These are phyloP conservation scores for Typhlichthys subterraneus DNA, from an alignment of 2,797 vertebrate species.

Conservation along the genomic window DNA sequence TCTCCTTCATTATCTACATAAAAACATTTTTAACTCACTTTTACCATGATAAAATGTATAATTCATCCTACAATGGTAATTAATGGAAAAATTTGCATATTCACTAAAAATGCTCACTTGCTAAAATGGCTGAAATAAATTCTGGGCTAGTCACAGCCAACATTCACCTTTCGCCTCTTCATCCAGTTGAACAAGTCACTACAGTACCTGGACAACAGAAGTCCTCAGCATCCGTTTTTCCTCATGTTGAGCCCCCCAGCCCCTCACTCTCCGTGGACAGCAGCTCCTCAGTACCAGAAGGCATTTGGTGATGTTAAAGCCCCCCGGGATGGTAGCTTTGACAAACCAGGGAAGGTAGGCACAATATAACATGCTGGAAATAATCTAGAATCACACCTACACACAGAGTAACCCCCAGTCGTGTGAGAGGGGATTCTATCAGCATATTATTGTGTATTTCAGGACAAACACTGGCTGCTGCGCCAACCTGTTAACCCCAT, in stretches of 20 bases:
- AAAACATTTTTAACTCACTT: too few species aligned
- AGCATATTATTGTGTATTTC: constrained; percentile 11
- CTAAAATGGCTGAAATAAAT: background rate
- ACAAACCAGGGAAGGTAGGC: constrained; percentile 75
- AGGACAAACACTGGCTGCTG: constrained; percentile 85
- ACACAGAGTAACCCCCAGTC: background rate
- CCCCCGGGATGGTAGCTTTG: constrained; percentile 80
- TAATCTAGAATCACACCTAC: background rate
- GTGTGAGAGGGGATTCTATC: background rate
- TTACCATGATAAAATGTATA: too few species aligned
- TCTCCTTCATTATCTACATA: too few species aligned
- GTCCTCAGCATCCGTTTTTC: constrained; percentile 76
- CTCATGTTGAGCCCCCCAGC: constrained; percentile 79
- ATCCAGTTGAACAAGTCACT: constrained; percentile 76
- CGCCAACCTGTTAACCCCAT: constrained; percentile 80
- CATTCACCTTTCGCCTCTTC: background rate
- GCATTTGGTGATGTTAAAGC: constrained; percentile 68
- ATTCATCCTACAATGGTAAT: too few species aligned
- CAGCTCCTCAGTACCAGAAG: constrained; percentile 77
- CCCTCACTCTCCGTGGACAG: constrained; percentile 80
- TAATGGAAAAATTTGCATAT: background rate
- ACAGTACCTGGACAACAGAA: constrained; percentile 71
- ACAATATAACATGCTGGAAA: background rate
- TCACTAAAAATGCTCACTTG: background rate
- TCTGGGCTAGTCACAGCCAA: background rate